Evolutionary conservation across 1,140 invertebrate genomes (phyloP), one percentile per base, ranked within the genome.

Genomic region (Neomicropteryx cornuta): DNA sequence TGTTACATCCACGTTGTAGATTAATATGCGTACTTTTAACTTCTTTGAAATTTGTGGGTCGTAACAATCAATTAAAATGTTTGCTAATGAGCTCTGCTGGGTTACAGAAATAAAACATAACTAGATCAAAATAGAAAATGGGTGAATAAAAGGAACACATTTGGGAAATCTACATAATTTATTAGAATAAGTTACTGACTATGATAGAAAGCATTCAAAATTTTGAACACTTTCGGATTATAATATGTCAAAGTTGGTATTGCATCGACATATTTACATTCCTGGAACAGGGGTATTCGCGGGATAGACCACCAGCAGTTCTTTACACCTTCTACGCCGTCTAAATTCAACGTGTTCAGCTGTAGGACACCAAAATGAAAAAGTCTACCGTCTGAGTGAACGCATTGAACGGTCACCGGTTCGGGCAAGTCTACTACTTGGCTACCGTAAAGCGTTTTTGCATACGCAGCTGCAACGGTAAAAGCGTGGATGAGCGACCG

Each of bases 281-380:
- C 69, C 4, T 75, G 55, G 53, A 79, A 92, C n/a, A 93, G 48
- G 43, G 73, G 55, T 27, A 83, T 60, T 43, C 68, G 63, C 16
- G 73, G 71, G 30, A 73, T 72, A 39, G 75, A 69, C 71, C 84
- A 93, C 72, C 81, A 86, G 45, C 83, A 71, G 62, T 94, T 93
- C 52, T 79, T 87, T 2, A 69, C 57, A n/a, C 74, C 74, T 20
- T 72, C 60, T 18, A 36, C 53, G 3, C 68, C 64, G 53, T 76
- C 66, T 3, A 86, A 45, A 58, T 85, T 67, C 14, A 90, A 59
- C 2, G 85, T 89, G 52, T 93, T 92, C n/a, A 94, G 62, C 61
- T 93, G 87, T 43, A 86, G 77, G 23, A 87, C 72, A 6, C 79
- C 78, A 58, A 92, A 91, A 52, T 88, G 76, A 51, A 86, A 87